These are phyloP conservation scores for Caenorhabditis zanzibari DNA, from an alignment of 2,888 invertebrate genomes.

Conservation along the genomic window DNA sequence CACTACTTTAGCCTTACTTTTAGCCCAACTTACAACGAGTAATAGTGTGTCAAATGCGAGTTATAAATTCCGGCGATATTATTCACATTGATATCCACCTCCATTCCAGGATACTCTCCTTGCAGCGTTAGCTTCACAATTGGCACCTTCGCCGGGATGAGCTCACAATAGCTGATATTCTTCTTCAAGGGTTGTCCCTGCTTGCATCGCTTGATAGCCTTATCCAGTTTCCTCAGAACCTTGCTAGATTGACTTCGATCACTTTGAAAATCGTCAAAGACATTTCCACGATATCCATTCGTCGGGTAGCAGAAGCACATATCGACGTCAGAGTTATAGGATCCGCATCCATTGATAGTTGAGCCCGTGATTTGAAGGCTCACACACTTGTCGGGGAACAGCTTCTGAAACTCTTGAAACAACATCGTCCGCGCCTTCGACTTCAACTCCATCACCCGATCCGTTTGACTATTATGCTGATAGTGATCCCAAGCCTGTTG, in stretches of 20 bases:
- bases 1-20: too few species aligned
- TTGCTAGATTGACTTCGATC: constrained; percentile 10
- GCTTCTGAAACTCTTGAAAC: constrained; percentile 3
- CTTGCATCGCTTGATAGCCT: not conserved
- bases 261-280: constrained; percentile 54
- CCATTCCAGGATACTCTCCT: constrained; percentile 71
- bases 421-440: too few species aligned
- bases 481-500: constrained; percentile 46
- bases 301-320: constrained; percentile 76
- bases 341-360: constrained; percentile 82
- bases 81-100: constrained; percentile 83
- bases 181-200: not conserved
- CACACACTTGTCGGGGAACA: constrained; percentile 41
- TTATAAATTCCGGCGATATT: constrained; percentile 83
- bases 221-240: constrained; percentile 30
- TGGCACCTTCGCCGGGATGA: constrained; percentile 74
- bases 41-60: constrained; percentile 82
- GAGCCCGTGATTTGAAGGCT: constrained; percentile 74
- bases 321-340: constrained; percentile 82
- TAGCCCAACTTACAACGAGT: constrained; percentile 74
- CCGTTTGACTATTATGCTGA: constrained; percentile 27
- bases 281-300: not conserved
- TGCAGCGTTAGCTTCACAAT: constrained; percentile 76
- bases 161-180: constrained; percentile 13
- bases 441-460: constrained; percentile 30